These are phyloP conservation scores for Drosophila auraria DNA, from an alignment of 1,140 invertebrate genomes.

Conservation along the genomic window DNA sequence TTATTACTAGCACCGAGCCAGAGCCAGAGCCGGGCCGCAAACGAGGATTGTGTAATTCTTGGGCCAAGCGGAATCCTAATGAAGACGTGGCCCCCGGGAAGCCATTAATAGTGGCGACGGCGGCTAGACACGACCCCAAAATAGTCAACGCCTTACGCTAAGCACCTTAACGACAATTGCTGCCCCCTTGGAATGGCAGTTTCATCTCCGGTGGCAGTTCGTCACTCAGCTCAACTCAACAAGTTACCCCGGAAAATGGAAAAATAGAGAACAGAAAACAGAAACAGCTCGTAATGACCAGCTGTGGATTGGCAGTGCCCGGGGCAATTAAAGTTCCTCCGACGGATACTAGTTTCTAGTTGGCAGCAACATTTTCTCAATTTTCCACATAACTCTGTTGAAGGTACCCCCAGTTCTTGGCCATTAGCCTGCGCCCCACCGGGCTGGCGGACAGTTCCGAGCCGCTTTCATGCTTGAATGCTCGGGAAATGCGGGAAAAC, in stretches of 20 bases:
- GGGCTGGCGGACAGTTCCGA: conserved; percentile 50
- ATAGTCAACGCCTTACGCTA: conserved; percentile 61
- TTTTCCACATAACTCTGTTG: conserved; percentile 52
- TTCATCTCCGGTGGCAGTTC: conserved; percentile 42
- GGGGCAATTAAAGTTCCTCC: conserved; percentile 71
- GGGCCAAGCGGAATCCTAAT: conserved; percentile 27
- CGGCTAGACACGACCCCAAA: conserved; percentile 35
- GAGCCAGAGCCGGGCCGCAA: neutral
- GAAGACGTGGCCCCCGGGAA: conserved; percentile 53
- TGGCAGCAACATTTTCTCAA: conserved; percentile 48
- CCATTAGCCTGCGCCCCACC: conserved; percentile 19
- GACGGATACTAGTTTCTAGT: conserved; percentile 33
- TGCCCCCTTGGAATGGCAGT: conserved; percentile 17
- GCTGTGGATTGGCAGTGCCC: conserved; percentile 46
- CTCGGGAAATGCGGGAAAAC: conserved; percentile 16
- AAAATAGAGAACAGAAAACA: conserved; percentile 12
- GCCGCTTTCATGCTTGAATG: conserved; percentile 59
- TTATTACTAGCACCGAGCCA: conserved; percentile 24
- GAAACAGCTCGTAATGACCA: conserved; percentile 57
- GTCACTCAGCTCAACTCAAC: conserved; percentile 58
- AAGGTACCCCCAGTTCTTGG: conserved; percentile 6
- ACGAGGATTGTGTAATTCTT: conserved; percentile 19
- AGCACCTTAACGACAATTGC: conserved; percentile 78
- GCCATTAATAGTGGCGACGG: conserved; percentile 52
- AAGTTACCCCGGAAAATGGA: conserved; percentile 40